Base-by-base conservation (phyloP, 2,797 vertebrate genomes). In the Chelidonichthys spinosus region DNA sequence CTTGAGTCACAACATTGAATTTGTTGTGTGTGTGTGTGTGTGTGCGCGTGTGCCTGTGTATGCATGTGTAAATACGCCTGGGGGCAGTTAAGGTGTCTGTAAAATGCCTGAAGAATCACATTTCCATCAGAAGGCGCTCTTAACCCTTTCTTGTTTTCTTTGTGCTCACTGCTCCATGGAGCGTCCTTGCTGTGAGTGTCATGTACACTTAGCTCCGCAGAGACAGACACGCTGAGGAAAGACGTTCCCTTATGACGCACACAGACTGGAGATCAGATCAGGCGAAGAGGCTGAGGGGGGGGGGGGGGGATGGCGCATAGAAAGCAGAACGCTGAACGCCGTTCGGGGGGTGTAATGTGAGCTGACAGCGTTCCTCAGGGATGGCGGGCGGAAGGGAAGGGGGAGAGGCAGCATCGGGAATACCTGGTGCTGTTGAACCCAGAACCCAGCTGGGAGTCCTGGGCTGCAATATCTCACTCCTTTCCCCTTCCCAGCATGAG, bases 1-100 rank as follows among this genome's bases (percentile, higher is more conserved):
- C 93, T 94, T 94, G 92, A 93, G 89, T 90, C 90, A 91, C 91
- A 92, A 91, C 92, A 89, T 63, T 87, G 84, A 79, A 85, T 90
- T 90, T 91, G 88, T 89, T 92, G 86, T 89, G 79, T 88, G 85
- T 58, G 72, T 92, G 87, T 87, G 85, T 58, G 71, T 40, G 56
- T 32, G 63, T 44, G 65, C 50, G 68, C 35, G 68, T 76, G 78
- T 67, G 83, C 44, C 33, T 78, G 80, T 84, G 84, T 86, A 74
- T 81, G 87, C 69, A 78, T 90, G 86, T 86, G 79, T 87, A 90
- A 91, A 92, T 83, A 88, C 71, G 72, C 88, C 77, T 81, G 7
- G 71, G 85, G 72, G 87, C 85, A 85, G 89, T 91, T 91, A 90
- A 85, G 84, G 83, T 89, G 84, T 90, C 86, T 83, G 89, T 92